Conservation (phyloP, 2,113 vertebrate species). For the Neogobius melanostomus region DNA sequence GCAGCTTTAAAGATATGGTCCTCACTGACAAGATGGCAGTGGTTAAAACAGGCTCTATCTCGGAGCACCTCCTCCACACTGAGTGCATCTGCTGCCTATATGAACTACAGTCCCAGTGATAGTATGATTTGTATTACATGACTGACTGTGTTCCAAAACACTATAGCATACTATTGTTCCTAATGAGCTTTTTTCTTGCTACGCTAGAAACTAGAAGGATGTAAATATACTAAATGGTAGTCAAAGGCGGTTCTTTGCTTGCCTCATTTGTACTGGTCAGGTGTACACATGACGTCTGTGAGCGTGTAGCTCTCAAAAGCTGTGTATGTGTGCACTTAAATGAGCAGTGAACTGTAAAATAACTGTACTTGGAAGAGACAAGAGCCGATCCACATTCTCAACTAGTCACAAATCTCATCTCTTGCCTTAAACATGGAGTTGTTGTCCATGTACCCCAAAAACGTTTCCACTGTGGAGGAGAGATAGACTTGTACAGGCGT, state of each 20-base stretch:
- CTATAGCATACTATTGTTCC: background rate
- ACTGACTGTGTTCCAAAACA: background rate
- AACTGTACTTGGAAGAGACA: slow-evolving; percentile 35
- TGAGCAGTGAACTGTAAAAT: slow-evolving; percentile 53
- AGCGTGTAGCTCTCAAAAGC: slow-evolving; percentile 15
- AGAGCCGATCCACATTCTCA: slow-evolving; percentile 52
- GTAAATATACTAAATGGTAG: background rate
- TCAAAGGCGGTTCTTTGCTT: background rate
- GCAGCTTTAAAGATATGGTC: slow-evolving; percentile 14
- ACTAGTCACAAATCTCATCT: slow-evolving; percentile 58
- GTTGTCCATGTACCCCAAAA: background rate
- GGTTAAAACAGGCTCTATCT: slow-evolving; percentile 18
- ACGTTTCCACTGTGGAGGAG: slow-evolving; percentile 9
- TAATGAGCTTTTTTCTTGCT: background rate
- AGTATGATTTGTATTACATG: background rate
- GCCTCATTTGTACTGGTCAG: background rate
- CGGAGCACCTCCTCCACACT: slow-evolving; percentile 15
- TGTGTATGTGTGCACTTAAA: slow-evolving; percentile 24
- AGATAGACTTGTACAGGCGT: slow-evolving; percentile 10
- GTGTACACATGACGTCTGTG: slow-evolving; percentile 2
- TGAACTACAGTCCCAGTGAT: background rate
- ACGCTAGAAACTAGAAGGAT: background rate
- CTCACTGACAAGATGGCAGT: slow-evolving; percentile 33
- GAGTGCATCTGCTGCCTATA: slow-evolving; percentile 1
- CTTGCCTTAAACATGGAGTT: slow-evolving; percentile 36